phyloP scores from a whole-genome alignment of 2,888 invertebrate species.

The Pyrochroa serraticornis region DNA sequence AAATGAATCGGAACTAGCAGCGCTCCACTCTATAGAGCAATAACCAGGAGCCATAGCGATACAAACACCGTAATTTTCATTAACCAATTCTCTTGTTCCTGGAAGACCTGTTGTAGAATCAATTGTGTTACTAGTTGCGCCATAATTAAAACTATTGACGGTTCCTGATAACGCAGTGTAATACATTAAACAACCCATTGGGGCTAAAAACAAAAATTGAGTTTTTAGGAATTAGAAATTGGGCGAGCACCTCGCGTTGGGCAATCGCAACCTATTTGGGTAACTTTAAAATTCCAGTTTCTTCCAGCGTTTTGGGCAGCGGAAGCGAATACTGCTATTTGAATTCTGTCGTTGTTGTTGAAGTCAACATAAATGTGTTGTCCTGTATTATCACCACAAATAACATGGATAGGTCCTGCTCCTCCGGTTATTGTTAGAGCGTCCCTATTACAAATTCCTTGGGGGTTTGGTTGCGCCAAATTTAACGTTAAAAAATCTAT shows the following conservation, averaged over 20 bases:
- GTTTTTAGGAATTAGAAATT: constrained; percentile 26
- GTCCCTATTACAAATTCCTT: constrained; percentile 74
- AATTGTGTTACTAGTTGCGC: constrained; percentile 55
- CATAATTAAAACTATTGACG: constrained; percentile 77
- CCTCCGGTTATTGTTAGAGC: constrained; percentile 73
- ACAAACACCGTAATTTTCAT: constrained; percentile 78
- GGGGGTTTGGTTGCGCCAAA: constrained; percentile 73
- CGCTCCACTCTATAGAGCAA: constrained; percentile 73
- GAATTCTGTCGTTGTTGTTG: constrained; percentile 70
- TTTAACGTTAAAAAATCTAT: constrained; percentile 77
- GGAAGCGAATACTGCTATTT: constrained; percentile 67
- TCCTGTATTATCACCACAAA: constrained; percentile 83
- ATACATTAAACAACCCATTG: constrained; percentile 78
- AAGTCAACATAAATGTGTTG: constrained; percentile 81
- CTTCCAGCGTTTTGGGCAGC: constrained; percentile 62
- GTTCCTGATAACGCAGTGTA: constrained; percentile 67
- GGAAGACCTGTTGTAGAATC: too few species aligned
- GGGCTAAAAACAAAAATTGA: constrained; percentile 61
- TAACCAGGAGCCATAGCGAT: constrained; percentile 73
- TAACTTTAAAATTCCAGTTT: constrained; percentile 76
- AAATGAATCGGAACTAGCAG: constrained; percentile 65
- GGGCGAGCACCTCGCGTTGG: constrained; percentile 71
- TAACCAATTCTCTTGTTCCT: constrained; percentile 75
- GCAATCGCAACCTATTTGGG: constrained; percentile 75
- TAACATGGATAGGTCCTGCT: constrained; percentile 71